Evolutionary conservation across 2,888 invertebrate genomes (phyloP).

Genomic region (Clistopyga incitator): DNA sequence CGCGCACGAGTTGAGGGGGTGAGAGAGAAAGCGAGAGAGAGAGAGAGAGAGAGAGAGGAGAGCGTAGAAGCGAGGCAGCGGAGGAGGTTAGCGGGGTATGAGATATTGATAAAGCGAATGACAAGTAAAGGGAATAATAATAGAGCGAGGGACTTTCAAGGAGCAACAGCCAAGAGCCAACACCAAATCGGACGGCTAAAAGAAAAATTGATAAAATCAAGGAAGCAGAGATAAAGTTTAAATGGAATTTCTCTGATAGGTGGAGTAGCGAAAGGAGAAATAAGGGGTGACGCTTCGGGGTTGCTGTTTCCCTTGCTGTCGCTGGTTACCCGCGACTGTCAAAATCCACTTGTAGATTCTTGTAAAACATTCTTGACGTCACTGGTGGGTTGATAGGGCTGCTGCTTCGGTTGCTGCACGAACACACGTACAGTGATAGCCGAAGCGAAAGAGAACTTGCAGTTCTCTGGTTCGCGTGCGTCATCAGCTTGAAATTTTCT

Average conservation of each 20-base stretch:
- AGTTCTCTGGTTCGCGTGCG: constrained; percentile 24
- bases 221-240: constrained; percentile 5
- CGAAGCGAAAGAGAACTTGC: constrained; percentile 7
- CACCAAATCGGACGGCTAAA: constrained; percentile 7
- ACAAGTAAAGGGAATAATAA: constrained; percentile 41
- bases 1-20: constrained; percentile 7
- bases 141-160: constrained; percentile 5
- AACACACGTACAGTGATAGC: neutral
- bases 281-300: constrained; percentile 29
- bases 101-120: constrained; percentile 38
- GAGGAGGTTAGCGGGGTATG: constrained; percentile 14
- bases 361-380: constrained; percentile 45
- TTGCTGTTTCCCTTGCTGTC: neutral
- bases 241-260: constrained; percentile 4
- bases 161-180: neutral
- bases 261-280: neutral
- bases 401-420: neutral
- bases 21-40: neutral
- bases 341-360: constrained; percentile 56
- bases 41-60: neutral
- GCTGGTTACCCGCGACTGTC: constrained; percentile 33
- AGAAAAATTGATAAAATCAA: constrained; percentile 25
- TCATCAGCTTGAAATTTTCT: constrained; percentile 20
- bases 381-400: constrained; percentile 26
- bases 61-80: neutral